Base-by-base conservation (phyloP, 1,140 invertebrate species). In the Hirudo medicinalis region DNA sequence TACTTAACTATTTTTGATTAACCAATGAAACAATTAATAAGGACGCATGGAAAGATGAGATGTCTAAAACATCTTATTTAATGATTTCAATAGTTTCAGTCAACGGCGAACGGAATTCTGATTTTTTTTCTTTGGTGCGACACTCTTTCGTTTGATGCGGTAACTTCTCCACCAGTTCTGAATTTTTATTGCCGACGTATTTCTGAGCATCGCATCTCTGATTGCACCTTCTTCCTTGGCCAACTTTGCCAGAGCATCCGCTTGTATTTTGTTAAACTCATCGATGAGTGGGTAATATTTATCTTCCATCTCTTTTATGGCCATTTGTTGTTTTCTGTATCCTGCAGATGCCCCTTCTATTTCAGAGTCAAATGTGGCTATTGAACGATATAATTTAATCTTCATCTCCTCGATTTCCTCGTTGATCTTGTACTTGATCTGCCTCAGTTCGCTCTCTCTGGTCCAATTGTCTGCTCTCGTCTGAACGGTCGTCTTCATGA, bases 131-230 rank as follows among this genome's bases (percentile, higher is more conserved):
- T 49, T 49, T 49, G 11, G 11, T 13, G 43, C 4, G 43, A 17
- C 43, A 49, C 43, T 9, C 43, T 49, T 49, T 17, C 15, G 3
- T 49, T 49, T 49, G 3, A 49, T 49, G 43, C 43, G 43, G 43
- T 49, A 49, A 49, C 29, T 63, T 25, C 57, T 22, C 57, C 57
- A 63, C 57, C 57, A 63, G 29, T 22, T 63, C 15, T 63, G 57
- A n/a, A 63, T 63, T 63, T 63, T 63, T 63, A 32, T 63, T 25
- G 57, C 57, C 2, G 57, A 63, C 57, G 22, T 32, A n/a, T 63
- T 63, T n/a, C 20, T 22, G 6, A 63, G 29, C 20, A 11, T n/a
- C 11, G 22, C 29, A 25, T 63, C 29, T 63, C 57, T 63, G 29
- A 25, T 22, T 13, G 29, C 3, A 63, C 57, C 29, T 63, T 63